A percentile compares a stretch with the other conserved stretches of the same genome.
These are phyloP conservation scores for Dendroctonus ponderosae DNA, from an alignment of 1,140 invertebrate species.

Conservation along the genomic window DNA sequence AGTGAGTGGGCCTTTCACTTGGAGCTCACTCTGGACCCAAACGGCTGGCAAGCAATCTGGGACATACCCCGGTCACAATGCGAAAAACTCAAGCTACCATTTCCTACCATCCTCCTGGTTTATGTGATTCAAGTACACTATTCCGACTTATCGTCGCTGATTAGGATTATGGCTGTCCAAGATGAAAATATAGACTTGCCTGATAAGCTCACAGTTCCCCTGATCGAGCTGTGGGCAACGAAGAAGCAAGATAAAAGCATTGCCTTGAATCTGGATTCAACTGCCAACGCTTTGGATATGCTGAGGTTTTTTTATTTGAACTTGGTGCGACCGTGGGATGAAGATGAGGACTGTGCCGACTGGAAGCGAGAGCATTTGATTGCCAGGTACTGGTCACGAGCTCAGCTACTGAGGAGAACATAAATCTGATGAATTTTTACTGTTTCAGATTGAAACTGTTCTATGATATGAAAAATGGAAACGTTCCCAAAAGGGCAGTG, in stretches of 20 bases:
- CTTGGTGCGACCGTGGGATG: conserved; percentile 65
- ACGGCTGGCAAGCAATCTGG: conserved; percentile 64
- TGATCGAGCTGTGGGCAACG: conserved; percentile 61
- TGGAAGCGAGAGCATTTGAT: conserved; percentile 59
- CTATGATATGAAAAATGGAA: conserved; percentile 59
- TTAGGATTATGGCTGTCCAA: conserved; percentile 59
- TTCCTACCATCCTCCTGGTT: conserved; percentile 60
- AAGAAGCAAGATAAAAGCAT: conserved; percentile 55
- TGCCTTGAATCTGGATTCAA: conserved; percentile 51
- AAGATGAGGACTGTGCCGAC: conserved; percentile 60
- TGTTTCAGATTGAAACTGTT: conserved; percentile 55
- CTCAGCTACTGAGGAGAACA: not conserved
- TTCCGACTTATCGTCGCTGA: conserved; percentile 51
- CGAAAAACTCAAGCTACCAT: conserved; percentile 57
- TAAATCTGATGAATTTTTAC: conserved; percentile 5
- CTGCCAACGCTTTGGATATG: conserved; percentile 56
- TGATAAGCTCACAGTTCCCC: conserved; percentile 56
- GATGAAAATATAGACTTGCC: conserved; percentile 61
- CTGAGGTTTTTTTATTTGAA: conserved; percentile 62
- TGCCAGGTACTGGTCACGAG: conserved; percentile 28
- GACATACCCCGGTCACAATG: conserved; percentile 61
- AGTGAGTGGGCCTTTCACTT: conserved; percentile 59
- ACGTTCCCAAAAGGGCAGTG: conserved; percentile 53
- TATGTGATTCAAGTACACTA: conserved; percentile 56
- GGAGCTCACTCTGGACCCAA: conserved; percentile 58